Base-by-base conservation (phyloP, 2,888 invertebrate species). In the Cosmorhoe ocellata region DNA sequence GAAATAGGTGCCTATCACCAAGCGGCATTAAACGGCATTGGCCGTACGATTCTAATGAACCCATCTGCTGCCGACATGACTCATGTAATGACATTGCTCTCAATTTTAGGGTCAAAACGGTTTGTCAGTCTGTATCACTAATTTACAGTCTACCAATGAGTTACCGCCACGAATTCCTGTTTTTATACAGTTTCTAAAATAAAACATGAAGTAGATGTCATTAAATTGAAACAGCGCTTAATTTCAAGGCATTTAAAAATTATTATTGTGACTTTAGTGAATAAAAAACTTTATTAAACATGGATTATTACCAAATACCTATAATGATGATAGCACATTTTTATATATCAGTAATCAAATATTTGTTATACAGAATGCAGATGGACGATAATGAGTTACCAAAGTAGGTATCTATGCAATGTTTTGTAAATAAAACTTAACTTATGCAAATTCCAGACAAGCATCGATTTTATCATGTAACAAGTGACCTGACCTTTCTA, bases 21-120 rank as follows among this genome's bases (percentile, higher is more conserved):
- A 33, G 37, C 31, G 24, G 46, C 37, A 38, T n/a, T 22, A 47
- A 47, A 48, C 33, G 46, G 33, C 46, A 42, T 41, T 48, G 43
- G 30, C 39, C 38, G 45, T 31, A 42, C 51, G 44, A 46, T 54
- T 39, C n/a, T 51, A 48, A 48, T 48, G 53, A 53, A 48, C 52
- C 54, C 56, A 56, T 58, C 58, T 45, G 49, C 50, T 53, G 50
- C 54, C 45, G 36, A 41, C 49, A 46, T 61, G 59, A 61, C 49
- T 61, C 63, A 61, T 40, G 51, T 50, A 51, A 51, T 63, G 58
- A 61, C 59, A 62, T 62, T 59, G 59, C 56, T 56, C 59, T 47
- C 56, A 62, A 59, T 62, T 59, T 61, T 59, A 47, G 59, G 61
- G 62, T 62, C 62, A 62, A 62, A 62, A 55, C 52, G 47, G 49